Evolutionary conservation across 2,888 invertebrate genomes (phyloP).

Genomic region (Amphipyra berbera): DNA sequence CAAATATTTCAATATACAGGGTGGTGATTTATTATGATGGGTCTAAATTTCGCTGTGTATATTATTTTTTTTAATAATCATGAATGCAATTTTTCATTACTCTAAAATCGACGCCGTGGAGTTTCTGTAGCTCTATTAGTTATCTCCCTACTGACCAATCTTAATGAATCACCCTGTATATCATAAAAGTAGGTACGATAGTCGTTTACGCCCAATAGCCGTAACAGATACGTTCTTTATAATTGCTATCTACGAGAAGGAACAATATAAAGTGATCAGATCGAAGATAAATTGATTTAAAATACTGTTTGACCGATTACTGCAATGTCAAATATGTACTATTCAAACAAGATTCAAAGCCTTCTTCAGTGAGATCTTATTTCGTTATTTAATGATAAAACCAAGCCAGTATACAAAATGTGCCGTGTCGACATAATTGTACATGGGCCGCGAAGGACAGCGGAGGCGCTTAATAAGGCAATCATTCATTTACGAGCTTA

Average conservation of each 20-base stretch:
- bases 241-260: slow-evolving; percentile 3
- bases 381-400: slow-evolving; percentile 25
- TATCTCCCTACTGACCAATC: too few species aligned
- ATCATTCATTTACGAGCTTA: slow-evolving; percentile 8
- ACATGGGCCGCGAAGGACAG: slow-evolving; percentile 29
- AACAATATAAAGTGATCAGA: slow-evolving; percentile 20
- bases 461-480: slow-evolving; percentile 19
- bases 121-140: too few species aligned
- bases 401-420: slow-evolving; percentile 76
- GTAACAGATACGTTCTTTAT: slow-evolving; percentile 19
- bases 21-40: too few species aligned
- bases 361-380: slow-evolving; percentile 21
- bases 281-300: slow-evolving; percentile 20
- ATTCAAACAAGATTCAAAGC: slow-evolving; percentile 16
- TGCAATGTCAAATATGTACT: slow-evolving; percentile 1
- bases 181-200: not conserved
- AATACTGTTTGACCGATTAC: slow-evolving; percentile 15
- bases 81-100: too few species aligned
- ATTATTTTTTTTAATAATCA: too few species aligned
- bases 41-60: too few species aligned
- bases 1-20: too few species aligned
- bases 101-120: too few species aligned
- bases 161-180: too few species aligned
- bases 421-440: slow-evolving; percentile 77
- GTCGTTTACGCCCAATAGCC: slow-evolving; percentile 9